phyloP scores from a whole-genome alignment of 2,113 vertebrate species.

The Xiphophorus maculatus region DNA sequence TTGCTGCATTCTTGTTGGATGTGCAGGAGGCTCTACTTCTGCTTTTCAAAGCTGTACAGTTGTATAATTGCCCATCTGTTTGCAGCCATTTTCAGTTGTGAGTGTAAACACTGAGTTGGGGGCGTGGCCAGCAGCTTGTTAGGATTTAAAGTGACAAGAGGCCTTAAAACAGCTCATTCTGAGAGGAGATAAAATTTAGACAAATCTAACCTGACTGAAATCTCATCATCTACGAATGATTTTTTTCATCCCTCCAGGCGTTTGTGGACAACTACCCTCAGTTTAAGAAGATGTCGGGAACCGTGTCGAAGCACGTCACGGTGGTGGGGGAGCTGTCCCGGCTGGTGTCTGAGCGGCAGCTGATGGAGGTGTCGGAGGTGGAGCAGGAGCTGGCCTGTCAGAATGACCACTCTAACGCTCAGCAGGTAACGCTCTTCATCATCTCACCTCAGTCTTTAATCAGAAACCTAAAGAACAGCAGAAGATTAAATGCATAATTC shows the following conservation, averaged over 20 bases:
- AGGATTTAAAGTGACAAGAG: no score
- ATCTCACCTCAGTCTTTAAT: neutral
- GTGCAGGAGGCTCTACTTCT: no score
- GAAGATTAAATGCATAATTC: no score
- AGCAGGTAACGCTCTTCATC: constrained; percentile 82
- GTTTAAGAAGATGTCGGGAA: constrained; percentile 99
- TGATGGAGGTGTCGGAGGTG: constrained; percentile 88
- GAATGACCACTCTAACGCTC: constrained; percentile 92
- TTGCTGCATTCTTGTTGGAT: no score
- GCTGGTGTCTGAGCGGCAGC: constrained; percentile 82
- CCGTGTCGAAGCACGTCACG: constrained; percentile 95
- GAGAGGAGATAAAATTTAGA: no score
- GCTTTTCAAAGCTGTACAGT: no score
- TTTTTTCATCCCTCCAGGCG: constrained; percentile 75
- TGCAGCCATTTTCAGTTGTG: no score
- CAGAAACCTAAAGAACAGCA: neutral
- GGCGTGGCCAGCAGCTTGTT: no score
- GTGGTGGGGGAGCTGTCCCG: constrained; percentile 95
- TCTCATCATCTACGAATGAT: neutral
- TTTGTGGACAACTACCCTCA: constrained; percentile 98
- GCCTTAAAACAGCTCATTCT: no score
- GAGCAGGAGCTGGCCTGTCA: constrained; percentile 97
- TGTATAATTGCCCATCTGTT: no score
- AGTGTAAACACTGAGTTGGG: no score
- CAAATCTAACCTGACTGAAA: no score